These are phyloP conservation scores for Octopus sinensis DNA, from an alignment of 1,140 invertebrate species.

Conservation along the genomic window DNA sequence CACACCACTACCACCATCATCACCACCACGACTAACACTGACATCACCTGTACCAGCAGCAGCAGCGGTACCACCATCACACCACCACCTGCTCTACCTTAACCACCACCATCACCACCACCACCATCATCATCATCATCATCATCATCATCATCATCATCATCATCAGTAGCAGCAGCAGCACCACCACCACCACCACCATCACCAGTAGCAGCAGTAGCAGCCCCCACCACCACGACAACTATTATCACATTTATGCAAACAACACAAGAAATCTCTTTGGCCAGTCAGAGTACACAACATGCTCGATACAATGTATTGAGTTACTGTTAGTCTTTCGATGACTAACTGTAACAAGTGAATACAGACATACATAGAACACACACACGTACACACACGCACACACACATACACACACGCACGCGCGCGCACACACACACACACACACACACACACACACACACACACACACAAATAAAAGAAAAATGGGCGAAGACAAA, in stretches of 20 bases:
- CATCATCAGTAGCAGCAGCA: background rate
- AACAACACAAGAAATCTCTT: constrained; percentile 10
- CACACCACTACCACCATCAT: background rate
- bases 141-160: background rate
- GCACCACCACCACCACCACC: background rate
- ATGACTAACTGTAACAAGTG: constrained; percentile 11
- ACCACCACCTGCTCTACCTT: constrained; percentile 10
- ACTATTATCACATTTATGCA: constrained; percentile 15
- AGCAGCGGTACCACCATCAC: background rate
- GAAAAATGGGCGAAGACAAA: too few species aligned
- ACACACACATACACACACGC: too few species aligned
- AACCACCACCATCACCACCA: background rate
- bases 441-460: too few species aligned
- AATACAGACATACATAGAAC: too few species aligned
- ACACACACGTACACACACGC: too few species aligned
- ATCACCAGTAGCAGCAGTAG: background rate
- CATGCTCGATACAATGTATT: constrained; percentile 19
- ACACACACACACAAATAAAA: too few species aligned
- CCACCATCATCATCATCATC: background rate
- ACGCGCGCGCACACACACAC: too few species aligned
- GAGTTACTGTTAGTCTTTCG: background rate
- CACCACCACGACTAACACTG: background rate
- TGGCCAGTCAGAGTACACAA: constrained; percentile 19
- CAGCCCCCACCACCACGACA: background rate
- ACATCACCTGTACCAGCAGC: background rate